Conservation (phyloP, 2,797 vertebrate genomes). For the Peromyscus melanophrys region DNA sequence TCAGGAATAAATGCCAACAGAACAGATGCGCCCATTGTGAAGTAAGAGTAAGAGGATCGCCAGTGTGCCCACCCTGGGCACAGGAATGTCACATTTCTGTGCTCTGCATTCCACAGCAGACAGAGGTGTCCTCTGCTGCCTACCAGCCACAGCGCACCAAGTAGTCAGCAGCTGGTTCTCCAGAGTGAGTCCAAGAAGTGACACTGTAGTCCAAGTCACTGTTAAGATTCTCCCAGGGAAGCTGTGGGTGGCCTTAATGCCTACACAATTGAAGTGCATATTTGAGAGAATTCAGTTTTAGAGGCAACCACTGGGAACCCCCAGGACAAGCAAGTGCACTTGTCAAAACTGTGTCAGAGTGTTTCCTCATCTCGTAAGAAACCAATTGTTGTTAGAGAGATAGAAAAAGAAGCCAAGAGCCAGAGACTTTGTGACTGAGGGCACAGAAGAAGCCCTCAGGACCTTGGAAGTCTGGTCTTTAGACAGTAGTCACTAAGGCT, state of each 20-base stretch:
- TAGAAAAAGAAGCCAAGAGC: background rate
- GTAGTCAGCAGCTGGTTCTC: background rate
- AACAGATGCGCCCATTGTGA: background rate
- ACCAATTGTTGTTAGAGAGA: background rate
- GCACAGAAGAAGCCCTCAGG: background rate
- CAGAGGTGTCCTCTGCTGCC: conserved; percentile 79
- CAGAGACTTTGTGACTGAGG: background rate
- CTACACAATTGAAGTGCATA: background rate
- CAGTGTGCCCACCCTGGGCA: background rate
- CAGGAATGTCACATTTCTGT: background rate
- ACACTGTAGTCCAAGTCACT: background rate
- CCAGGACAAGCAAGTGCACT: background rate
- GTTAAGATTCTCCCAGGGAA: background rate
- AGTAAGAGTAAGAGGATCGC: background rate
- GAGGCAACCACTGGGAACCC: background rate
- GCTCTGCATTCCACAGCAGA: background rate
- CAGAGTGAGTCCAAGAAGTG: background rate
- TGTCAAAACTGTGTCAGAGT: background rate
- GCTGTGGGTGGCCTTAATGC: background rate
- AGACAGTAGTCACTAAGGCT: background rate
- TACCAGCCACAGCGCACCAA: conserved; percentile 31
- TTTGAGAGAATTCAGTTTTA: background rate
- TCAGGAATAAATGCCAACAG: conserved; percentile 17
- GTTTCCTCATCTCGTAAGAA: background rate
- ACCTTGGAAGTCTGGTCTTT: background rate